phyloP scores from a whole-genome alignment of 2,113 vertebrate species.

The Leucosticte australis region DNA sequence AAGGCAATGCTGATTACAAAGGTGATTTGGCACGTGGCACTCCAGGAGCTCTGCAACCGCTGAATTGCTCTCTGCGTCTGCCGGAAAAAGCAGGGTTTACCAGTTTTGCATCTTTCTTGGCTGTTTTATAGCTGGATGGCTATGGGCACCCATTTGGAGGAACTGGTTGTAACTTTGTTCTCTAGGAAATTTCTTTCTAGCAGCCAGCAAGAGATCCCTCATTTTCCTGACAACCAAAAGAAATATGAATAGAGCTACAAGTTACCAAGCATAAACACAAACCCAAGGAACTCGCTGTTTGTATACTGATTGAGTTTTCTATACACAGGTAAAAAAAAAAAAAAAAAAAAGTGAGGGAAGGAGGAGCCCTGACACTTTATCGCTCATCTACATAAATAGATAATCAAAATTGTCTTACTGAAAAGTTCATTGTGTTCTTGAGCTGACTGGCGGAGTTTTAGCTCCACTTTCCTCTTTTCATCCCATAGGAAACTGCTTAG shows the following conservation, averaged over 20 bases:
- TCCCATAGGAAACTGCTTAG: not conserved
- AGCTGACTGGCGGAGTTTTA: not conserved
- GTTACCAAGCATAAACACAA: conserved; percentile 81
- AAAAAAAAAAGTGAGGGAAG: not conserved
- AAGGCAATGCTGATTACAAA: not conserved
- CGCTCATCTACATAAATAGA: not conserved
- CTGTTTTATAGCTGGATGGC: not conserved
- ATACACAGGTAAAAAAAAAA: not conserved
- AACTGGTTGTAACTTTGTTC: conserved; percentile 1
- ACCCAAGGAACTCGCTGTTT: conserved; percentile 61
- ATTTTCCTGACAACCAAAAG: conserved; percentile 80
- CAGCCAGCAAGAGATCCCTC: conserved; percentile 70
- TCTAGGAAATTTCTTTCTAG: not conserved
- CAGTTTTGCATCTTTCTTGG: not conserved
- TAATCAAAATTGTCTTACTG: not conserved
- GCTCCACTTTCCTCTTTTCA: not conserved
- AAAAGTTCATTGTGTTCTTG: not conserved
- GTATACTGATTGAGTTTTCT: not conserved
- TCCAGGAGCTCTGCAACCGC: not conserved
- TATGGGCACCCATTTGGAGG: not conserved
- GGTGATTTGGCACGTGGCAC: not conserved
- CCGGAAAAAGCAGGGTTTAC: not conserved
- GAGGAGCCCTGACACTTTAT: not conserved
- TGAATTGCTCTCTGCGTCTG: not conserved
- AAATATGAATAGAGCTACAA: conserved; percentile 78